Percentiles rank a stretch among this genome's conserved stretches.
phyloP scores from a whole-genome alignment of 1,140 invertebrate genomes.

The Diorhabda sublineata region DNA sequence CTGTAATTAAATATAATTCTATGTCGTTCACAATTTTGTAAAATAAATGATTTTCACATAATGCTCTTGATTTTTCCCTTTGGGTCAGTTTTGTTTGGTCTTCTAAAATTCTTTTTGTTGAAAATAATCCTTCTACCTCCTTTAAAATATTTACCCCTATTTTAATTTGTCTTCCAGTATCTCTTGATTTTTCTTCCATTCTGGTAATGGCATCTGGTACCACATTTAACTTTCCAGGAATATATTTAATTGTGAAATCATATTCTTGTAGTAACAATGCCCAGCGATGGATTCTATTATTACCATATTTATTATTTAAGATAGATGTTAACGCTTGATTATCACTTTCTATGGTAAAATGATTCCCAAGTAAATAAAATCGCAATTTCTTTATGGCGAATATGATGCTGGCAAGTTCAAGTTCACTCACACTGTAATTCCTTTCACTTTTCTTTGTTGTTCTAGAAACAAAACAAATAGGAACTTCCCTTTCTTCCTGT shows the following conservation, averaged over 20 bases:
- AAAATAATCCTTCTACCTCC: conserved; percentile 2
- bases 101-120: background rate
- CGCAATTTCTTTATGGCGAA: conserved; percentile 4
- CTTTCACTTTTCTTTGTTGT: conserved; percentile 42
- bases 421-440: conserved; percentile 10
- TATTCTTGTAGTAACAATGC: conserved; percentile 14
- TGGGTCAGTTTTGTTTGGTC: conserved; percentile 4
- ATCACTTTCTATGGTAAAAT: conserved; percentile 11
- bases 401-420: conserved; percentile 8
- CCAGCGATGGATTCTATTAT: conserved; percentile 6
- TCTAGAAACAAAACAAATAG: conserved; percentile 41
- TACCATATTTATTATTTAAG: conserved; percentile 10
- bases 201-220: conserved; percentile 7
- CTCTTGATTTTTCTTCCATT: background rate
- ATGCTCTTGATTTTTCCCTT: conserved; percentile 6
- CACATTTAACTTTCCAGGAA: conserved; percentile 6
- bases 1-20: background rate
- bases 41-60: background rate
- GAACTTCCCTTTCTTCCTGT: conserved; percentile 33
- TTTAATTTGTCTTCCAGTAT: conserved; percentile 9
- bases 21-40: conserved; percentile 6
- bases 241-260: conserved; percentile 6
- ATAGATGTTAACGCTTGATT: conserved; percentile 9
- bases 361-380: conserved; percentile 13
- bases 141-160: conserved; percentile 13